phyloP scores from a whole-genome alignment of 2,797 vertebrate species.

The Siniperca obscura region DNA sequence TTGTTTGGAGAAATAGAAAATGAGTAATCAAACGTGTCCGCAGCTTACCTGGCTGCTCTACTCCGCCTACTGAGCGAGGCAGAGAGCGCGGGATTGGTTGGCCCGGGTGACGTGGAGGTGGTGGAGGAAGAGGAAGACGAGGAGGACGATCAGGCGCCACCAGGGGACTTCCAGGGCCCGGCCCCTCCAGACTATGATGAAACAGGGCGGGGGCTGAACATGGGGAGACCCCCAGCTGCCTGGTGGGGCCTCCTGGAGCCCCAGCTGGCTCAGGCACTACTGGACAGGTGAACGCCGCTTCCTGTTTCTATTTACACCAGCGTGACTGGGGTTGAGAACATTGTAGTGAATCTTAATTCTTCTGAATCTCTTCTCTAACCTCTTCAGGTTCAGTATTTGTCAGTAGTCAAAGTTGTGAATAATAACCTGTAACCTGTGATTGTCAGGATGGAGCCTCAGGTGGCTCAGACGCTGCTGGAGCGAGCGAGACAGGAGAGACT shows the following conservation, averaged over 20 bases:
- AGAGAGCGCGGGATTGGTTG: slow-evolving; percentile 64
- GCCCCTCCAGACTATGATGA: slow-evolving; percentile 84
- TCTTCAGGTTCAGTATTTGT: background rate
- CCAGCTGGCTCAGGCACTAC: slow-evolving; percentile 79
- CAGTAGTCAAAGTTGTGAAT: background rate
- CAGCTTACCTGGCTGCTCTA: slow-evolving; percentile 82
- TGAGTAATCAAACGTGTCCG: slow-evolving; percentile 19
- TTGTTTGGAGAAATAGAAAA: background rate
- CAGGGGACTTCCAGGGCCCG: slow-evolving; percentile 71
- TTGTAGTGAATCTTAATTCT: background rate
- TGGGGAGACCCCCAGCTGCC: slow-evolving; percentile 74
- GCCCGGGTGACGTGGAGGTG: slow-evolving; percentile 60
- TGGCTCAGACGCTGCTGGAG: slow-evolving; percentile 81
- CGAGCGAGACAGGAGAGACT: slow-evolving; percentile 77
- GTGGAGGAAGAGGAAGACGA: slow-evolving; percentile 75
- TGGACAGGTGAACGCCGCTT: slow-evolving; percentile 74
- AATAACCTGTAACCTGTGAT: slow-evolving; percentile 7
- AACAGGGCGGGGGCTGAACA: slow-evolving; percentile 69
- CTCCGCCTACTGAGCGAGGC: slow-evolving; percentile 84
- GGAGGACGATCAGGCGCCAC: slow-evolving; percentile 61
- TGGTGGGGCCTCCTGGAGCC: slow-evolving; percentile 79
- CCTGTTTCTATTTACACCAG: background rate
- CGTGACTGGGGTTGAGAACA: background rate
- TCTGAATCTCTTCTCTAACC: too few species aligned
- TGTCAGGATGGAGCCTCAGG: slow-evolving; percentile 76